Conservation (phyloP, 2,113 vertebrate genomes). For the Pantherophis guttatus region DNA sequence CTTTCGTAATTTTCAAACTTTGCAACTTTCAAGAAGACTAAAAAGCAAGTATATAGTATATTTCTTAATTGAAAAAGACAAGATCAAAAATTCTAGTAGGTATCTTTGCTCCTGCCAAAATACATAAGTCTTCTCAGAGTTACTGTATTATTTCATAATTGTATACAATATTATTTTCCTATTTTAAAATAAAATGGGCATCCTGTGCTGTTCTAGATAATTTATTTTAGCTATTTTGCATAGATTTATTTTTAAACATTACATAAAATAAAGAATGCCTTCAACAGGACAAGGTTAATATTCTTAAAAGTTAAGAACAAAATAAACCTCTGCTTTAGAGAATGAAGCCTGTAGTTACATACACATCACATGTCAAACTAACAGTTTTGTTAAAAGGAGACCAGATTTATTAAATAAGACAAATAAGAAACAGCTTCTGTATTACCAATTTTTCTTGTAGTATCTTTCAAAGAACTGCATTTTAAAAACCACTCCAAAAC, state of each 20-base stretch:
- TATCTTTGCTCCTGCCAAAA: not conserved
- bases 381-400: slow-evolving; percentile 2
- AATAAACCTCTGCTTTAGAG: slow-evolving; percentile 48
- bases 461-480: slow-evolving; percentile 43
- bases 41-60: slow-evolving; percentile 25
- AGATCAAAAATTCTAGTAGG: slow-evolving; percentile 5
- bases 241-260: not conserved
- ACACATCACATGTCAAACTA: slow-evolving; percentile 42
- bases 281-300: slow-evolving; percentile 40
- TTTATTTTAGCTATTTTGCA: not conserved
- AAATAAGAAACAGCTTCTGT: not conserved
- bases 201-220: not conserved
- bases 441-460: slow-evolving; percentile 13
- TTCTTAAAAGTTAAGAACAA: slow-evolving; percentile 9
- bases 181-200: not conserved
- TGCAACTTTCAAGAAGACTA: slow-evolving; percentile 1
- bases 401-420: slow-evolving; percentile 46
- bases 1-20: slow-evolving; percentile 54
- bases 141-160: not conserved
- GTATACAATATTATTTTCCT: slow-evolving; percentile 15
- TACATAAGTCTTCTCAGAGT: slow-evolving; percentile 7
- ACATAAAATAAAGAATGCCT: slow-evolving; percentile 25
- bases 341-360: slow-evolving; percentile 39
- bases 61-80: slow-evolving; percentile 25
- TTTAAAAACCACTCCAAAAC: not conserved